phyloP scores from a whole-genome alignment of 1,140 invertebrate species.

The Solenopsis fugax region DNA sequence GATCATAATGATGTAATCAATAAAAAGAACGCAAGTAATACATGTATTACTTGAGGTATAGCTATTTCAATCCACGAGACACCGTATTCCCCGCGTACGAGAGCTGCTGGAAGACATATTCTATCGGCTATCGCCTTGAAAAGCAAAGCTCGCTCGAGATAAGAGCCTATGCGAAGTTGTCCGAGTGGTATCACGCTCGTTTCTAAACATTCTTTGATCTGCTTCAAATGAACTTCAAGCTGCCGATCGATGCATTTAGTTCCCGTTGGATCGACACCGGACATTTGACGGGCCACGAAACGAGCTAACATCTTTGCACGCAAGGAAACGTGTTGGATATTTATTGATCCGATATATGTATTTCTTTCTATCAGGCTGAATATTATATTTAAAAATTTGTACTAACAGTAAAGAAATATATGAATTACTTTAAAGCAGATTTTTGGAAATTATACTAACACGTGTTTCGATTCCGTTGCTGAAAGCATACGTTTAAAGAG shows the following conservation, averaged over 20 bases:
- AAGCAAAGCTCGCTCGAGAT: constrained; percentile 89
- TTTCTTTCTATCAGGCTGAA: constrained; percentile 13
- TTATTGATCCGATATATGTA: constrained; percentile 53
- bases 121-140: constrained; percentile 90
- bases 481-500: constrained; percentile 75
- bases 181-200: constrained; percentile 88
- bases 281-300: constrained; percentile 87
- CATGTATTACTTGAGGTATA: constrained; percentile 83
- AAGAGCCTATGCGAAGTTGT: constrained; percentile 87
- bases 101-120: constrained; percentile 87
- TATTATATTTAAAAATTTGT: neutral
- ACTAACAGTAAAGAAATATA: neutral
- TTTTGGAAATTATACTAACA: constrained; percentile 33
- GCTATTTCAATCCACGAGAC: constrained; percentile 89
- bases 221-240: constrained; percentile 85
- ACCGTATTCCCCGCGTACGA: constrained; percentile 87
- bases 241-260: constrained; percentile 84
- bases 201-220: constrained; percentile 81
- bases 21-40: neutral
- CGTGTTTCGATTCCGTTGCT: constrained; percentile 66
- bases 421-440: neutral
- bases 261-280: constrained; percentile 82
- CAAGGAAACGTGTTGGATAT: constrained; percentile 77
- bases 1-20: neutral
- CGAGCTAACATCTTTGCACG: constrained; percentile 83